Conservation (phyloP, 2,113 vertebrate species). For the Gallinago jamesoni region DNA sequence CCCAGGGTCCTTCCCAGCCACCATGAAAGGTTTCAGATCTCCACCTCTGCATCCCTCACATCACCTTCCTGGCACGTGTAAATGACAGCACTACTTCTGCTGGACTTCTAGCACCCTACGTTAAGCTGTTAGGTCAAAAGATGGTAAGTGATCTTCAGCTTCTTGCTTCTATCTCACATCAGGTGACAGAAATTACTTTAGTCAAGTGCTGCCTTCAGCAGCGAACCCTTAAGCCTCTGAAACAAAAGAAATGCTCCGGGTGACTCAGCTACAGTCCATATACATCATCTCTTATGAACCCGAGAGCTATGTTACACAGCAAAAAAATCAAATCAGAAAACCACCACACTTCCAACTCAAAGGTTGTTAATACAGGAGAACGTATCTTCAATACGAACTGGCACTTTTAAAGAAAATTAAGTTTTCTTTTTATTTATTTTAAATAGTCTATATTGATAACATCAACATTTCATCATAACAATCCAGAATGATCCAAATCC, state of each 20-base stretch:
- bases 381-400: background rate
- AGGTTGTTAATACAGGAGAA: background rate
- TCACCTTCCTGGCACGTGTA: accelerated
- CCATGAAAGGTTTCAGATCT: accelerated
- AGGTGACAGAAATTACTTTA: background rate
- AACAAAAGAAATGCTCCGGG: background rate
- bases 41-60: background rate
- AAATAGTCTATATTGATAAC: background rate
- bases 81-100: background rate
- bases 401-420: background rate
- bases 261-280: background rate
- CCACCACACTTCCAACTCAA: background rate
- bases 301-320: background rate
- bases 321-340: background rate
- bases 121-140: background rate
- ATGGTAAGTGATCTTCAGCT: background rate
- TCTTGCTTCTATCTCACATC: background rate
- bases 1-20: accelerated
- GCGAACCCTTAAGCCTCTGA: background rate
- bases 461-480: background rate
- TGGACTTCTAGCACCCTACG: background rate
- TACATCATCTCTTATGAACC: background rate
- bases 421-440: background rate
- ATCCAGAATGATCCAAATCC: background rate
- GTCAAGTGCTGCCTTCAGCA: background rate